Evolutionary conservation across 2,888 invertebrate species (phyloP).

Genomic region (Drosophila stalkeri): DNA sequence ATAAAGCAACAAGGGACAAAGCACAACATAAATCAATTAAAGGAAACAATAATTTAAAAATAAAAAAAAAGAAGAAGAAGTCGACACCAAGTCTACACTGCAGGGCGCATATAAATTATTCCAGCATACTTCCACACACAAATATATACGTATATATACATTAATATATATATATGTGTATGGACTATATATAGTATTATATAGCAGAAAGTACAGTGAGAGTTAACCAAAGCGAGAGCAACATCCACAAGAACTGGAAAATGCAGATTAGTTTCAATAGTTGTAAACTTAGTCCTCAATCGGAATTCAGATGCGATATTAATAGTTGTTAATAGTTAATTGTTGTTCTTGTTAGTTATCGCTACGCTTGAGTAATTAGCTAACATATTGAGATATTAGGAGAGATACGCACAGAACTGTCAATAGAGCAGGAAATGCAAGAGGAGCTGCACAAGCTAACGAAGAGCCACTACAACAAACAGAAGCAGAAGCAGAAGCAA

Average conservation of each 20-base stretch:
- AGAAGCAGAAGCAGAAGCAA: conserved; percentile 6
- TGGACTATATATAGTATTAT: background rate
- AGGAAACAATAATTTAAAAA: conserved; percentile 71
- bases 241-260: conserved; percentile 19
- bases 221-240: conserved; percentile 45
- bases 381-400: conserved; percentile 3
- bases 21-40: conserved; percentile 71
- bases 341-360: conserved; percentile 44
- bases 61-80: conserved; percentile 10
- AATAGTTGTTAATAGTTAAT: conserved; percentile 50
- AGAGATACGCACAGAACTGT: conserved; percentile 6
- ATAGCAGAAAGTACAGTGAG: conserved; percentile 47
- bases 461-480: conserved; percentile 6
- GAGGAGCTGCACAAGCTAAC: conserved; percentile 23
- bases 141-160: conserved; percentile 11
- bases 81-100: conserved; percentile 35
- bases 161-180: background rate
- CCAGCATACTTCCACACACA: conserved; percentile 11
- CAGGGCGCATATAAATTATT: conserved; percentile 40
- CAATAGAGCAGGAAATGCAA: conserved; percentile 26
- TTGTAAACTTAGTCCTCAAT: conserved; percentile 44
- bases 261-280: conserved; percentile 44
- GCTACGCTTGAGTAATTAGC: conserved; percentile 25
- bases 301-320: conserved; percentile 13
- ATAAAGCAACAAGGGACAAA: conserved; percentile 44